A percentile compares a stretch with the other conserved stretches of the same genome.
These are phyloP conservation scores for Oedothorax gibbosus DNA, from an alignment of 1,140 invertebrate species.

Conservation along the genomic window DNA sequence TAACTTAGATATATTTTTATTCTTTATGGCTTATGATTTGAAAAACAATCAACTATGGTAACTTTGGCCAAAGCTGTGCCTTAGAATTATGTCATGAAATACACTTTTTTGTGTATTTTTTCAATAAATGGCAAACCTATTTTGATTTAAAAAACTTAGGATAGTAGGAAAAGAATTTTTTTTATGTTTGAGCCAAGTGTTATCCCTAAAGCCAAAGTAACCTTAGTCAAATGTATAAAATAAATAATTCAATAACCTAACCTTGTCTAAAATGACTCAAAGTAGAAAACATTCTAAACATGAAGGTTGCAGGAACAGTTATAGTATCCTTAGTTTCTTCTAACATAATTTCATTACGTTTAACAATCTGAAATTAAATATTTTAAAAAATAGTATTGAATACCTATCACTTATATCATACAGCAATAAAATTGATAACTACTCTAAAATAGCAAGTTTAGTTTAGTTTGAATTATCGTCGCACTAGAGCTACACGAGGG, in stretches of 20 bases:
- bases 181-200: not conserved
- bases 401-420: too few relatives aligned
- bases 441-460: too few relatives aligned
- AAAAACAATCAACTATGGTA: too few relatives aligned
- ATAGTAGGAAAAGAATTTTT: not conserved
- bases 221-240: not conserved
- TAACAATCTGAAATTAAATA: slow-evolving; percentile 76
- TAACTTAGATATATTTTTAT: too few relatives aligned
- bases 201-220: not conserved
- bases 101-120: not conserved
- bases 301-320: slow-evolving; percentile 88
- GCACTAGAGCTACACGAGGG: too few relatives aligned
- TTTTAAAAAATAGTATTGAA: slow-evolving; percentile 41
- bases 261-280: slow-evolving; percentile 75
- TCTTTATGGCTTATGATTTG: too few relatives aligned
- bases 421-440: too few relatives aligned
- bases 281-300: slow-evolving; percentile 87
- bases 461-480: too few relatives aligned
- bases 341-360: slow-evolving; percentile 86
- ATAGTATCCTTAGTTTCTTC: slow-evolving; percentile 91
- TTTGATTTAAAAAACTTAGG: not conserved
- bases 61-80: too few relatives aligned
- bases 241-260: not conserved
- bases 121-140: not conserved
- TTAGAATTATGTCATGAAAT: too few relatives aligned